A percentile compares a stretch with the other conserved stretches of the same genome.
Evolutionary conservation across 2,888 invertebrate species (phyloP).

Genomic region (Chironomus riparius): DNA sequence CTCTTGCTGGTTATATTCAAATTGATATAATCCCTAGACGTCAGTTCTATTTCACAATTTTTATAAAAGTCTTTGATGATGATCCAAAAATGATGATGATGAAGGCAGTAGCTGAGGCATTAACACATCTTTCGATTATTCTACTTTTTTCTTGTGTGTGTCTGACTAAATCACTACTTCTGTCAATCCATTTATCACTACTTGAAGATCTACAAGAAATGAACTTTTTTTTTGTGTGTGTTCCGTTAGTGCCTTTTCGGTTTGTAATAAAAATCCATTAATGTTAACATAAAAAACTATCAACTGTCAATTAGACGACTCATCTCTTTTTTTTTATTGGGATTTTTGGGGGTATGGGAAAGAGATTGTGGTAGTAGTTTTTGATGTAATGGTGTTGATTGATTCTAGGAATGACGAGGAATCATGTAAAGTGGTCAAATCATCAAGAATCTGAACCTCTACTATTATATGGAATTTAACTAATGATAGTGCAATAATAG

Average conservation of each 20-base stretch:
- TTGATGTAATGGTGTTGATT: no score
- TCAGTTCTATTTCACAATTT: background rate
- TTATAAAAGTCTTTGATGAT: background rate
- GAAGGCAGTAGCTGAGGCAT: background rate
- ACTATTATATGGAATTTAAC: no score
- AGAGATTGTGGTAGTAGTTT: no score
- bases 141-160: background rate
- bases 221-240: background rate
- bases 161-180: background rate
- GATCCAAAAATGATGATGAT: background rate
- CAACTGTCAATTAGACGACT: constrained; percentile 18
- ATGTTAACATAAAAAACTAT: constrained; percentile 17
- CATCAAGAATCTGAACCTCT: no score
- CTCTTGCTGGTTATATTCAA: background rate
- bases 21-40: background rate
- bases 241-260: background rate
- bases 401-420: no score
- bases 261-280: constrained; percentile 12
- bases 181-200: constrained; percentile 12
- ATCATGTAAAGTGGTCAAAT: no score
- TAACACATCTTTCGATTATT: background rate
- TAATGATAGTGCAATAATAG: no score
- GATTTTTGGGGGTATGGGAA: no score
- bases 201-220: background rate
- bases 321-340: background rate